Conservation (phyloP, 2,113 vertebrate genomes). For the Tichodroma muraria region DNA sequence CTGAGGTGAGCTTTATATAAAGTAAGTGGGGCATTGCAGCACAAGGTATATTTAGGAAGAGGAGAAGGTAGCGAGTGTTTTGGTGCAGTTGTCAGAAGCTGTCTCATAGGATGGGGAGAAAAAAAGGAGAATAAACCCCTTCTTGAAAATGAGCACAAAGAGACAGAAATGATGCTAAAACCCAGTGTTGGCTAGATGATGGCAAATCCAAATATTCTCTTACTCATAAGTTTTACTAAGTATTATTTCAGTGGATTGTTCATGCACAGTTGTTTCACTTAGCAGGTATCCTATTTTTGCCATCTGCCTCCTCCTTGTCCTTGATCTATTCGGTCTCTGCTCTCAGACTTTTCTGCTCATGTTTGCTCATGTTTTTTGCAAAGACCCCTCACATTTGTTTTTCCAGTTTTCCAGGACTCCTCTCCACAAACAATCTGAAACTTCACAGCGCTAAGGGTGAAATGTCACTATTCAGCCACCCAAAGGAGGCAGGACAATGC, state of each 20-base stretch:
- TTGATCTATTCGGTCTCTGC: neutral
- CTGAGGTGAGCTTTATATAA: neutral
- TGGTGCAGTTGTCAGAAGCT: neutral
- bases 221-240: neutral
- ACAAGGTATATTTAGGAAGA: neutral
- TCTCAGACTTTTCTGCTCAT: neutral
- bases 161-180: neutral
- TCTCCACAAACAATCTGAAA: neutral
- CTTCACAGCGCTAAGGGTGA: neutral
- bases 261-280: neutral
- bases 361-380: neutral
- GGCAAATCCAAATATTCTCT: neutral
- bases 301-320: neutral
- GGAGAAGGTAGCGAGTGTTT: neutral
- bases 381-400: neutral
- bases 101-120: neutral
- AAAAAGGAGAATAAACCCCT: neutral
- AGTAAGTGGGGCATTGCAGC: neutral
- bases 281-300: neutral
- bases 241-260: neutral
- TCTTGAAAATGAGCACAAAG: neutral
- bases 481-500: neutral
- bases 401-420: neutral
- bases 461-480: neutral
- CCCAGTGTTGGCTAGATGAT: neutral